Evolutionary conservation across 1,140 invertebrate genomes (phyloP).

Genomic region (Listronotus bonariensis): DNA sequence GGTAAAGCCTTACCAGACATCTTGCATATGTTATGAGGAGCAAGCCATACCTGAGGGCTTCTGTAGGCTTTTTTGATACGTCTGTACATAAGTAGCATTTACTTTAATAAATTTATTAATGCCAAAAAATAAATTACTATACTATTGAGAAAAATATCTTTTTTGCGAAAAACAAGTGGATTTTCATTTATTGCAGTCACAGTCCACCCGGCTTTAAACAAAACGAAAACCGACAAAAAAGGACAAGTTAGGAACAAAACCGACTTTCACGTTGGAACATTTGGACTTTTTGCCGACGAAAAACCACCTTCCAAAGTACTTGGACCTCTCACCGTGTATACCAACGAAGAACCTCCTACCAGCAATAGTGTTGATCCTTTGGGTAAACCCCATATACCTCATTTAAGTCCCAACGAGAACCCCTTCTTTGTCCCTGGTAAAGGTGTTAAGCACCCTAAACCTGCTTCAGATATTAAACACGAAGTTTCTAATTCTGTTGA

Average conservation of each 20-base stretch:
- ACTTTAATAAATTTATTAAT: too few species aligned
- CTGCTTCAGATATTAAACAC: background rate
- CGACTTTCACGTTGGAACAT: slow-evolving; percentile 16
- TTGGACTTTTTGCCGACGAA: slow-evolving; percentile 21
- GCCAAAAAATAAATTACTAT: too few species aligned
- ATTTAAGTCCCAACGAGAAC: slow-evolving; percentile 45
- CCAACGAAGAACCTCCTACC: slow-evolving; percentile 37
- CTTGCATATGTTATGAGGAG: too few species aligned
- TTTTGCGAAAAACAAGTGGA: slow-evolving; percentile 31
- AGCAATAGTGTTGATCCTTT: slow-evolving; percentile 20
- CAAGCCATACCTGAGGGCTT: too few species aligned
- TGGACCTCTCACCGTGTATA: slow-evolving; percentile 50
- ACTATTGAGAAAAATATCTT: too few species aligned
- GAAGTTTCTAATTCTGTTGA: slow-evolving; percentile 20
- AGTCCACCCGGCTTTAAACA: background rate
- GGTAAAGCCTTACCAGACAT: too few species aligned
- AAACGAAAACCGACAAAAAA: slow-evolving; percentile 31
- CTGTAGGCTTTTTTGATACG: too few species aligned
- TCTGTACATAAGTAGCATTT: too few species aligned
- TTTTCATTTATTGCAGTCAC: slow-evolving; percentile 29
- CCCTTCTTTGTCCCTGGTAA: slow-evolving; percentile 37
- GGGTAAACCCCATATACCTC: slow-evolving; percentile 21
- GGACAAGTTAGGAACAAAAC: slow-evolving; percentile 23
- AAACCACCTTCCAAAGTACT: slow-evolving; percentile 49
- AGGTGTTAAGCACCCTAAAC: slow-evolving; percentile 4